A percentile compares a stretch with the other conserved stretches of the same genome.
Conservation (phyloP, 37 sponge, comb jelly and placozoan species). For the Oscarella lobularis region DNA sequence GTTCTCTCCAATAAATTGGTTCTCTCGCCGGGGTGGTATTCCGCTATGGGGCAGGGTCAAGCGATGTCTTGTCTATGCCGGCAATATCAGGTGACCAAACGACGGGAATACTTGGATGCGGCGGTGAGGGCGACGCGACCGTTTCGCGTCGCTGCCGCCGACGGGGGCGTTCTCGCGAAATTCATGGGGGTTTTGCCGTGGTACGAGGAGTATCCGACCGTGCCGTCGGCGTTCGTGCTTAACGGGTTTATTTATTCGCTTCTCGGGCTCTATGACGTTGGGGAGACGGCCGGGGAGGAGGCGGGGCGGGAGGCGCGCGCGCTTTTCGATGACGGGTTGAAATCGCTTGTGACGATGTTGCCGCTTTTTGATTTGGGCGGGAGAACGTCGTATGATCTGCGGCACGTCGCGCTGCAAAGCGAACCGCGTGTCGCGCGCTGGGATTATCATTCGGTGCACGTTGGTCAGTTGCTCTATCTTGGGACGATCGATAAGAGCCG, state of each 20-base stretch:
- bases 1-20: background rate
- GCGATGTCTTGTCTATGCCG: constrained; percentile 7
- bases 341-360: background rate
- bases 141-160: background rate
- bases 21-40: constrained; percentile 9
- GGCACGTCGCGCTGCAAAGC: background rate
- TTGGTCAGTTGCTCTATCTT: background rate
- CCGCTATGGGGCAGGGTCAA: constrained; percentile 17
- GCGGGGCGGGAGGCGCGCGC: background rate
- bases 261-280: constrained; percentile 7
- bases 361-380: background rate
- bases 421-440: constrained; percentile 6
- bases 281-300: background rate
- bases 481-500: constrained; percentile 10
- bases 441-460: constrained; percentile 4
- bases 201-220: constrained; percentile 17
- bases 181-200: background rate
- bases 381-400: constrained; percentile 1
- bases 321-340: background rate
- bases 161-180: background rate
- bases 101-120: constrained; percentile 7
- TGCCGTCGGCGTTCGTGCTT: constrained; percentile 6
- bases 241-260: constrained; percentile 16
- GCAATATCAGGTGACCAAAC: background rate
- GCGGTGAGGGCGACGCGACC: constrained; percentile 10